phyloP scores from a whole-genome alignment of 2,797 vertebrate species.

The Sebastes wilsoni region DNA sequence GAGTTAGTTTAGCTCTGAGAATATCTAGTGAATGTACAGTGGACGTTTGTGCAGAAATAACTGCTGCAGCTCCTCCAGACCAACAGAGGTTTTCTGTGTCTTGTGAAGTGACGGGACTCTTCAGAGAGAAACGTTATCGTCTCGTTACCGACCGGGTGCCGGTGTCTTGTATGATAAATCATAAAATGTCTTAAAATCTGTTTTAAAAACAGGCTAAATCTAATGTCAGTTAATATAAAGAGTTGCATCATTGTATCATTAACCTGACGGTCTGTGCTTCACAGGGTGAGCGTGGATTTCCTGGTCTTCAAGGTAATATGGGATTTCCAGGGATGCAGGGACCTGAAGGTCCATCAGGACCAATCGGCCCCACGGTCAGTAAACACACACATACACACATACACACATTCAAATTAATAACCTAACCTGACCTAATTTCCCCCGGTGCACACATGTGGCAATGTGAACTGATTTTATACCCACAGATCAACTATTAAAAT shows the following conservation, averaged over 20 bases:
- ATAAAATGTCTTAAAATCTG: not conserved
- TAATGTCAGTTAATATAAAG: not conserved
- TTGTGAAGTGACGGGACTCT: too few species aligned
- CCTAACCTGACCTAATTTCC: not conserved
- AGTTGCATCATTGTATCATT: not conserved
- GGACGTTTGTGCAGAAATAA: too few species aligned
- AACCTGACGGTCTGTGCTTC: not conserved
- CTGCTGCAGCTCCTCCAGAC: too few species aligned
- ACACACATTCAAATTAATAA: not conserved
- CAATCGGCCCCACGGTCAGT: constrained; percentile 90
- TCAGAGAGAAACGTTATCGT: too few species aligned
- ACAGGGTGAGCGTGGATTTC: constrained; percentile 93
- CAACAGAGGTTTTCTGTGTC: too few species aligned
- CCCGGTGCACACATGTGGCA: not conserved
- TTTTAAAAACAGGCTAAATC: not conserved
- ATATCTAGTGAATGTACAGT: too few species aligned
- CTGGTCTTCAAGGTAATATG: constrained; percentile 92
- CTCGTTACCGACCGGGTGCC: too few species aligned
- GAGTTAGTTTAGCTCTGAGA: too few species aligned
- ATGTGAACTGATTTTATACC: not conserved
- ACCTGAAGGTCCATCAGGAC: constrained; percentile 90
- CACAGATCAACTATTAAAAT: not conserved
- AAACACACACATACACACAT: not conserved
- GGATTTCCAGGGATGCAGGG: constrained; percentile 97
- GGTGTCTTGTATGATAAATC: not conserved